Base-by-base conservation (phyloP, 2,797 vertebrate species). In the Ctenopoma kingsleyae region DNA sequence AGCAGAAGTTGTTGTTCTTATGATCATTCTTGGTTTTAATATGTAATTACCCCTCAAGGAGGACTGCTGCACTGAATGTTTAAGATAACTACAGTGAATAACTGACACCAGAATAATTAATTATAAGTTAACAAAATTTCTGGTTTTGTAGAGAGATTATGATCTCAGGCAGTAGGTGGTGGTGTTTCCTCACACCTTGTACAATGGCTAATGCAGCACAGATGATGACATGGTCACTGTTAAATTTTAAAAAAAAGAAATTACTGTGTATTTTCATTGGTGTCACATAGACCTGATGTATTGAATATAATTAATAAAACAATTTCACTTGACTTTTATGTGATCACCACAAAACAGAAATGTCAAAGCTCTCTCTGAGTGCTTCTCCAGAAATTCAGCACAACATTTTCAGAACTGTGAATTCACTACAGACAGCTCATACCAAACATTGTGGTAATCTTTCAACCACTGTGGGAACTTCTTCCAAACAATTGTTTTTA, bases 161-260 rank as follows among this genome's bases (percentile, higher is more conserved):
- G 8, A 19, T 47, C 12, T 11, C 22, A 63, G 61, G 57, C 91
- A 90, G 85, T 78, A 91, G 91, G 75, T 81, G 89, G 88, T 72
- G 44, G 63, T 68, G 65, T 91, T 87, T 88, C 70, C 65, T 20
- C 36, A 71, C 1, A 5, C 2, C 62, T 43, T 8, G 58, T 5
- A 7, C 9, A 20, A 48, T 22, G 63, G 50, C n/a, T 0, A 1
- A 22, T 11, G 32, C 25, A 54, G 57, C 57, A 15, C 5, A 23
- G 5, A 17, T 32, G 30, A 2, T 32, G 8, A 8, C 38, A 53
- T 8, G 15, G n/a, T 2, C 22, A 5, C 12, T 51, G 5, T 44
- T n/a, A n/a, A 6, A 44, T n/a, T n/a, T n/a, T n/a, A n/a, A 8
- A 44, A 8, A n/a, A 41, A 6, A 41, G 48, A 47, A 23, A 57